phyloP scores from a whole-genome alignment of 2,113 vertebrate genomes.

The Limnothrissa miodon region DNA sequence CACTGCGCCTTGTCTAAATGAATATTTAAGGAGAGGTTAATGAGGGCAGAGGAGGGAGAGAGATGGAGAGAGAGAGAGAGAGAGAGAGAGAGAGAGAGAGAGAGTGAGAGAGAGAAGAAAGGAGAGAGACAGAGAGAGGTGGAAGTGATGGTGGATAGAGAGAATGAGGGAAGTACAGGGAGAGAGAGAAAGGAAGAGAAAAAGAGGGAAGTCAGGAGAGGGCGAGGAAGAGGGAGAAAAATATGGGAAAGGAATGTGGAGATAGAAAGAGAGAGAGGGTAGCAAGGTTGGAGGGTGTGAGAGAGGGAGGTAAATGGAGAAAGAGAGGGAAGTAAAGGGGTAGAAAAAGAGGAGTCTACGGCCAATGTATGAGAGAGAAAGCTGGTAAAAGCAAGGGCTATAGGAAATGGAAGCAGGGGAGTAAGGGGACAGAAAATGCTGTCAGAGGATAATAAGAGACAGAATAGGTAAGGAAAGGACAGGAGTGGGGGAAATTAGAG shows the following conservation, averaged over 20 bases:
- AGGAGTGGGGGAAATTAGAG: too few species aligned
- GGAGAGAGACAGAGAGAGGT: constrained; percentile 51
- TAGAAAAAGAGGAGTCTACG: not conserved
- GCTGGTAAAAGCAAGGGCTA: not conserved
- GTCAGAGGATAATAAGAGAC: constrained; percentile 27
- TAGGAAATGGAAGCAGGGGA: not conserved
- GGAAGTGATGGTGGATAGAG: constrained; percentile 65
- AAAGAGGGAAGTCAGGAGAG: not conserved
- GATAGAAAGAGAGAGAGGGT: constrained; percentile 6
- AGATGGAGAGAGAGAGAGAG: constrained; percentile 17
- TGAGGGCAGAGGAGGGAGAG: constrained; percentile 36
- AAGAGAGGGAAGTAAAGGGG: not conserved
- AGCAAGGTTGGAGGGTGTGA: too few species aligned
- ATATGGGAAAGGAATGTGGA: constrained; percentile 10
- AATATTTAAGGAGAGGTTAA: constrained; percentile 43
- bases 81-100: constrained; percentile 23
- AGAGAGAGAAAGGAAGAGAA: not conserved
- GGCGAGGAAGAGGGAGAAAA: not conserved
- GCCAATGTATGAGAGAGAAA: not conserved
- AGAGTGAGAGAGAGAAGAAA: not conserved
- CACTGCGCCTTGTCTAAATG: constrained; percentile 31
- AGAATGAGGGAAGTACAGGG: constrained; percentile 25
- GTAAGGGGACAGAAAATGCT: not conserved
- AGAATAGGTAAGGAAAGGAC: constrained; percentile 20
- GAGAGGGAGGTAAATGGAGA: not conserved